Evolutionary conservation across 2,113 vertebrate species (phyloP), one percentile per base, ranked within the genome.

Genomic region (Typhlomys cinereus): DNA sequence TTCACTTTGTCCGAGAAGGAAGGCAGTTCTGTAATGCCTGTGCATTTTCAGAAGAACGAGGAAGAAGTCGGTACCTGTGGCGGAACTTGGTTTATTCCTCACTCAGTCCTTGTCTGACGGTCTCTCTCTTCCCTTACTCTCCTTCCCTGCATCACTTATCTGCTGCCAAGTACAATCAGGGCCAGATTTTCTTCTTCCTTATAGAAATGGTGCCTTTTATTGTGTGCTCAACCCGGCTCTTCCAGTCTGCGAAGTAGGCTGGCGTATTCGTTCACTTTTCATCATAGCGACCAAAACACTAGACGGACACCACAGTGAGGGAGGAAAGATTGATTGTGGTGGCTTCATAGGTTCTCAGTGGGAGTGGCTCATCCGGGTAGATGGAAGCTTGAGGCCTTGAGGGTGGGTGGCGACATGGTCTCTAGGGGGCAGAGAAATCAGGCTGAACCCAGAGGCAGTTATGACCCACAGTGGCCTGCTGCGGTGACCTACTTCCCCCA

Each of bases 51-150:
- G 31, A 69, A 52, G 18, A 36, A 18, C 3, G 36, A 52, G 46
- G 27, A 83, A 29, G 57, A 76, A 7, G 31, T 4, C 34, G 50
- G 3, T 36, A 36, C 50, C 0, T 8, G 44, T 61, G 57, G 46
- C 10, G 57, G 71, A 44, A 4, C 2, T 44, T 44, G 23, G 34
- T 29, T 87, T 31, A 23, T 31, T 34, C 1, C 54, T 64, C 9
- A 0, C 1, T 75, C 27, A 17, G 27, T 13, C 34, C 50, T 34
- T 10, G 1, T 50, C 41, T 23, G n/a, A 0, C 23, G 46, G 50
- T 50, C 41, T 92, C 85, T 15, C 66, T 62, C 11, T 11, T 5
- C 29, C 4, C 31, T 57, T 48, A 23, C 44, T 48, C 31, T 23
- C 11, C 25, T 27, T n/a, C 52, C 4, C 66, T 5, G 31, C 15